Conservation (phyloP, 2,888 invertebrate species). For the Serrognathus titanus region DNA sequence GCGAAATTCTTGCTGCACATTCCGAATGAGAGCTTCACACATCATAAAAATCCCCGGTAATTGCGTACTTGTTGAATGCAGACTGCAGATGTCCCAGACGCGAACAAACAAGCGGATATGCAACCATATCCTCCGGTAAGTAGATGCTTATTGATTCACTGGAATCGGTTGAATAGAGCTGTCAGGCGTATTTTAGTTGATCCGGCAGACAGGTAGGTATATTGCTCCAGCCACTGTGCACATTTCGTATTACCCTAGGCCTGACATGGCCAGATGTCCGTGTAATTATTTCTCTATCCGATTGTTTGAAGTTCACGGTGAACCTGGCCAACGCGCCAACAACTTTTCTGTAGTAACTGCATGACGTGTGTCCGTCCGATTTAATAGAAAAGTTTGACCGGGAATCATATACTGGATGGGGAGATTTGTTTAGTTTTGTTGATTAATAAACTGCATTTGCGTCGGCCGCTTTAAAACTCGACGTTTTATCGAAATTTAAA, state of each 20-base stretch:
- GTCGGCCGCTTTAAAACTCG: neutral
- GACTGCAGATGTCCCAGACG: neutral
- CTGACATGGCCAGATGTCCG: conserved; percentile 1
- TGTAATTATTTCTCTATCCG: conserved; percentile 1
- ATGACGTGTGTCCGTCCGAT: neutral
- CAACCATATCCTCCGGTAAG: conserved; percentile 2
- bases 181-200: conserved; percentile 3
- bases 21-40: neutral
- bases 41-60: conserved; percentile 1
- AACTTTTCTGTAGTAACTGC: conserved; percentile 1
- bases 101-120: conserved; percentile 2
- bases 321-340: neutral
- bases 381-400: neutral
- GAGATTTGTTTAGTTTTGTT: neutral
- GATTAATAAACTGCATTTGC: neutral
- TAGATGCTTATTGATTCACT: conserved; percentile 3
- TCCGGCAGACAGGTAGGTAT: conserved; percentile 1
- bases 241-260: conserved; percentile 2
- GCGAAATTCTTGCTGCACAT: no score
- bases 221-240: conserved; percentile 3
- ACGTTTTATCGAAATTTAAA: neutral
- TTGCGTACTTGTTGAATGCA: conserved; percentile 1
- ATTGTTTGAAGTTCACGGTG: neutral
- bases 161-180: conserved; percentile 1
- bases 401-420: neutral